These are phyloP conservation scores for Microtus oregoni DNA, from an alignment of 2,113 vertebrate genomes.

Conservation along the genomic window DNA sequence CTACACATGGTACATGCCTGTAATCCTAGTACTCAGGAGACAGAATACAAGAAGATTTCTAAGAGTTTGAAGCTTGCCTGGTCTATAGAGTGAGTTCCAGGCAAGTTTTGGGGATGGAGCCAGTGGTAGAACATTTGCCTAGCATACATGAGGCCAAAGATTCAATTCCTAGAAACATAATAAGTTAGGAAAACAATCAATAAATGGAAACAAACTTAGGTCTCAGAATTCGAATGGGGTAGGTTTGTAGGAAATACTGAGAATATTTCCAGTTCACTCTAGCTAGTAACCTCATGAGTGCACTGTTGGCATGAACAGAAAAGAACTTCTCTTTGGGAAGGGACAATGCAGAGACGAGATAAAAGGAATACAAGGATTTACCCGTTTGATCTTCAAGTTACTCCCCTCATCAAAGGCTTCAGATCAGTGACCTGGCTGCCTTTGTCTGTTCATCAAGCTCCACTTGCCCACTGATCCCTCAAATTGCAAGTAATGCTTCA, in stretches of 20 bases:
- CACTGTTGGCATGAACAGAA: background rate
- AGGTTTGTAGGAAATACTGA: slow-evolving; percentile 12
- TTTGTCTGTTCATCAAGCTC: background rate
- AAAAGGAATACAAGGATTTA: background rate
- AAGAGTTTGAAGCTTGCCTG: background rate
- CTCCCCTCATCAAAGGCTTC: background rate
- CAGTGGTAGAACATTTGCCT: background rate
- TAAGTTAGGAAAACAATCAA: background rate
- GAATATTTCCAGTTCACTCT: background rate
- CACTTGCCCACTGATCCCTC: background rate
- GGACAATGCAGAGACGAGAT: background rate
- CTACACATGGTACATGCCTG: background rate
- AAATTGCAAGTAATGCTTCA: background rate
- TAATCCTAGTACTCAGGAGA: background rate
- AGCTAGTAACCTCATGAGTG: background rate
- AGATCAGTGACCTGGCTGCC: background rate
- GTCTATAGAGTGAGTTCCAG: background rate
- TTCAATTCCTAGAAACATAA: background rate
- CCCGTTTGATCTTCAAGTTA: background rate
- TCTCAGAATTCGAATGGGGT: slow-evolving; percentile 8
- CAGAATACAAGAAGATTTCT: background rate
- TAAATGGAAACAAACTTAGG: slow-evolving; percentile 23
- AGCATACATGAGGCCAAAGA: background rate
- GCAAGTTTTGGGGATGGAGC: background rate
- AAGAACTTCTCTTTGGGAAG: background rate